Conservation (phyloP, 2,113 vertebrate species). For the Chloropsis hardwickii region DNA sequence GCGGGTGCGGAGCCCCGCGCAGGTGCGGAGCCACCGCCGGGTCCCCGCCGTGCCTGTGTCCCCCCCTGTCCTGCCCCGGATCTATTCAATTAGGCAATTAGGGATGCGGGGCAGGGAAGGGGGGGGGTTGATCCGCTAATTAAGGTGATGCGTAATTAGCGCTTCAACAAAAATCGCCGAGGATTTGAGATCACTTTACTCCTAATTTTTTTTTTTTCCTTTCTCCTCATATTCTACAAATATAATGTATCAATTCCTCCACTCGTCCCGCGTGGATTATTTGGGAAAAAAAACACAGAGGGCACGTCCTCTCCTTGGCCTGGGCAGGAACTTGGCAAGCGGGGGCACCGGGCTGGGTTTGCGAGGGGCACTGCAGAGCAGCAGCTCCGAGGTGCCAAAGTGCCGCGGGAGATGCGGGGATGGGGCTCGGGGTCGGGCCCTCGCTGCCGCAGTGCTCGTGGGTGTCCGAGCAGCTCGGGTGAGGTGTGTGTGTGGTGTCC, state of each 20-base stretch:
- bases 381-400: neutral
- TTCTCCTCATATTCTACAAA: neutral
- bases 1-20: neutral
- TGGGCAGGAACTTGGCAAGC: neutral
- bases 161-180: constrained; percentile 72
- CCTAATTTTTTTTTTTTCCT: neutral
- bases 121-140: constrained; percentile 64
- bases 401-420: neutral
- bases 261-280: neutral
- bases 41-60: neutral
- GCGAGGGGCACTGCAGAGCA: neutral
- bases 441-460: accelerated
- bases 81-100: constrained; percentile 78
- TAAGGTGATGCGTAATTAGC: constrained; percentile 76
- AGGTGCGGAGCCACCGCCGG: neutral
- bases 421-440: neutral
- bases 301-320: neutral
- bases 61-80: constrained; percentile 32
- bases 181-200: constrained; percentile 57
- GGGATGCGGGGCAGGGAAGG: neutral
- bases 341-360: neutral
- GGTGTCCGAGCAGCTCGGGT: neutral
- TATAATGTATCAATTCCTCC: neutral
- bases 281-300: neutral
- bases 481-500: neutral